A percentile compares a stretch with the other conserved stretches of the same genome.
Evolutionary conservation across 2,888 invertebrate genomes (phyloP).

Genomic region (Rhaphigaster nebulosa): DNA sequence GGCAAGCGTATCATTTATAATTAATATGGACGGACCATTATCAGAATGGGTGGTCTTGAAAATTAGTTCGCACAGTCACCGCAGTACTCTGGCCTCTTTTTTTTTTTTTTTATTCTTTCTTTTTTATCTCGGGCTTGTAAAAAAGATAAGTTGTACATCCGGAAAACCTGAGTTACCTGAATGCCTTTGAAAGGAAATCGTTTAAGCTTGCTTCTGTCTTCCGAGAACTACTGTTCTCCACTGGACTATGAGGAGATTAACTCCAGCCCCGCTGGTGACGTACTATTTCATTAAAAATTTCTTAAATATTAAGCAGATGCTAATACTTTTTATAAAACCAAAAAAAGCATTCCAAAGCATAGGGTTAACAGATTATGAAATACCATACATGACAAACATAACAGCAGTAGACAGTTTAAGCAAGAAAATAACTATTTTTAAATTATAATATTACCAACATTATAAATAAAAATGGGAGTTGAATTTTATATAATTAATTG

Average conservation of each 20-base stretch:
- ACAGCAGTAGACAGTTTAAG: no score
- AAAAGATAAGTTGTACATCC: constrained; percentile 30
- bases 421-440: no score
- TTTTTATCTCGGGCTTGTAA: neutral
- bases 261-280: neutral
- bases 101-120: neutral
- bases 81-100: neutral
- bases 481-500: no score
- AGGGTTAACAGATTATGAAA: no score
- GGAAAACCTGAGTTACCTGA: constrained; percentile 29
- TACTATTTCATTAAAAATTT: neutral
- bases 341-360: no score
- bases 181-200: constrained; percentile 19
- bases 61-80: constrained; percentile 29
- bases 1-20: neutral
- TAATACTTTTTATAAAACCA: neutral
- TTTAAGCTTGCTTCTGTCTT: constrained; percentile 10
- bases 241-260: neutral
- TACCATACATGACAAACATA: no score
- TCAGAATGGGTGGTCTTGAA: constrained; percentile 23
- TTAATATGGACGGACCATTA: constrained; percentile 1
- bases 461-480: neutral
- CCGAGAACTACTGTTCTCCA: neutral
- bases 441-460: neutral
- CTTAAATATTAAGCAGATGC: neutral